These are phyloP conservation scores for Caenorhabditis remanei DNA, from an alignment of 1,140 invertebrate genomes.

Conservation along the genomic window DNA sequence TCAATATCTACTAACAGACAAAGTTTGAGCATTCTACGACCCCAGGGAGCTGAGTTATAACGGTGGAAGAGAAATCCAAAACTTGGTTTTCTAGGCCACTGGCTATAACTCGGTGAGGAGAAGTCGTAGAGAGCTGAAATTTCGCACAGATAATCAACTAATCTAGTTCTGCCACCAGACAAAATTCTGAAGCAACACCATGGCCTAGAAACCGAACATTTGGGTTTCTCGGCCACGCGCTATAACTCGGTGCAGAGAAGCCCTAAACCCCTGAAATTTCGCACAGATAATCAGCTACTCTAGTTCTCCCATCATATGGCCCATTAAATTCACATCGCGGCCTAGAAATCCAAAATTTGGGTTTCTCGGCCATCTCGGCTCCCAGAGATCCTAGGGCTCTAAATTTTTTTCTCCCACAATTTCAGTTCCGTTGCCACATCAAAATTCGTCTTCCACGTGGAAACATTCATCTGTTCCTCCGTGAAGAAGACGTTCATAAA, in stretches of 20 bases:
- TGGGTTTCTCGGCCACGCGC: no score
- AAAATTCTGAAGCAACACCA: no score
- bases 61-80: no score
- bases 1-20: no score
- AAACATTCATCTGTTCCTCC: neutral
- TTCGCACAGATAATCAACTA: neutral
- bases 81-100: no score
- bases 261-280: neutral
- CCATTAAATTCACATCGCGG: no score
- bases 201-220: no score
- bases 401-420: neutral
- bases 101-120: neutral
- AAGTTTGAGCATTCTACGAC: no score
- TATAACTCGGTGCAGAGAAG: neutral
- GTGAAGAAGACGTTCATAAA: slow-evolving; percentile 16
- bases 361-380: neutral
- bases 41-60: no score
- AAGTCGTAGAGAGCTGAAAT: neutral
- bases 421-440: neutral
- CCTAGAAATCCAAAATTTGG: no score
- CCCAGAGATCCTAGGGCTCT: neutral
- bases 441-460: slow-evolving; percentile 9
- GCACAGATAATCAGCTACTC: neutral
- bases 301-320: no score
- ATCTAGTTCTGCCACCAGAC: no score